Conservation (phyloP, 2,888 invertebrate genomes). For the Synanthedon myopaeformis region DNA sequence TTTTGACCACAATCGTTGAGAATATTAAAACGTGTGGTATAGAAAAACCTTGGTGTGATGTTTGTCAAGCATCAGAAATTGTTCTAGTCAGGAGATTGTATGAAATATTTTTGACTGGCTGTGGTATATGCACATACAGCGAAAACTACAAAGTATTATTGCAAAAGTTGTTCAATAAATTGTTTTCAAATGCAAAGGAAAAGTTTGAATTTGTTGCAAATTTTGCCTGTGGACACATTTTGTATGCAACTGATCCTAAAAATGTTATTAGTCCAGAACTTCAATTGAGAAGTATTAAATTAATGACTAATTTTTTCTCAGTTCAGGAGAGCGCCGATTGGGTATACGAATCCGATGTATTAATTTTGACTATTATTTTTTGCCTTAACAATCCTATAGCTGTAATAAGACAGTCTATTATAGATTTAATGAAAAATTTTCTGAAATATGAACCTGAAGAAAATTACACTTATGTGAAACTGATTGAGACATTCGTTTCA, state of each 20-base stretch:
- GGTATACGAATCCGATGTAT: constrained; percentile 51
- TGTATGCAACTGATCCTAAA: constrained; percentile 48
- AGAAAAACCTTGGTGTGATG: constrained; percentile 52
- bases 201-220: constrained; percentile 71
- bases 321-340: constrained; percentile 32
- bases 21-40: constrained; percentile 49
- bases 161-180: constrained; percentile 52
- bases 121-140: constrained; percentile 41
- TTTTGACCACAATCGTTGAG: constrained; percentile 59
- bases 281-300: constrained; percentile 63
- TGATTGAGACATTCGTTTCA: constrained; percentile 55
- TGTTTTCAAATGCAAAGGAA: constrained; percentile 45
- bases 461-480: constrained; percentile 43
- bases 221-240: constrained; percentile 61
- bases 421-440: constrained; percentile 62
- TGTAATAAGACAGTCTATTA: constrained; percentile 65
- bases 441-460: constrained; percentile 33
- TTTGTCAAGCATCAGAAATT: constrained; percentile 40
- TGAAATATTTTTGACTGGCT: constrained; percentile 62
- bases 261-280: constrained; percentile 57
- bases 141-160: constrained; percentile 45
- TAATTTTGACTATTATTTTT: constrained; percentile 69
- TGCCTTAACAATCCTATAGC: constrained; percentile 64
- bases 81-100: constrained; percentile 50
- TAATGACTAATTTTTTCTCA: constrained; percentile 37